Conservation (phyloP, 1,140 invertebrate species). For the Drosophila nigrodunni region DNA sequence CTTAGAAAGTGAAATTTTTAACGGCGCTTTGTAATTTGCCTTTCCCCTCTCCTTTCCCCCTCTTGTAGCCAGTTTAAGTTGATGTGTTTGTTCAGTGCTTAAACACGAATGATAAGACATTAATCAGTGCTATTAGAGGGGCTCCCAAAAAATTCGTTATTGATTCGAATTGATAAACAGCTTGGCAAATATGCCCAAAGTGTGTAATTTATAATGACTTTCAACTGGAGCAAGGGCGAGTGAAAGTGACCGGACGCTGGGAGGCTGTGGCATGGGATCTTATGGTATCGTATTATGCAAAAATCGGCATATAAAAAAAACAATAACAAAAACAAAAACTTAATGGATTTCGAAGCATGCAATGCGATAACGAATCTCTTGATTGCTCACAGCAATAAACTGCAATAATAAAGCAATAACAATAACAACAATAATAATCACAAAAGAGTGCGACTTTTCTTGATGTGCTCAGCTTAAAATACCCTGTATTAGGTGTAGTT, state of each 20-base stretch:
- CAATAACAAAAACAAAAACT: conserved; percentile 1
- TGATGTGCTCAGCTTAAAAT: neutral
- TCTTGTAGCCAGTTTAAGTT: neutral
- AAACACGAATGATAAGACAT: conserved; percentile 36
- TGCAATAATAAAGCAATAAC: conserved; percentile 56
- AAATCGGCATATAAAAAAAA: conserved; percentile 16
- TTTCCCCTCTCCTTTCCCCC: neutral
- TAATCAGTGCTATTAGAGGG: conserved; percentile 52
- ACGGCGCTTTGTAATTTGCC: conserved; percentile 55
- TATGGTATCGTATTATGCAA: conserved; percentile 36
- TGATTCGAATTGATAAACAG: conserved; percentile 50
- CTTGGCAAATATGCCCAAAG: conserved; percentile 31
- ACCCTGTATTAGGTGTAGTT: conserved; percentile 10
- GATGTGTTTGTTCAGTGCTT: conserved; percentile 19
- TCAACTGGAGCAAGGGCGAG: conserved; percentile 49
- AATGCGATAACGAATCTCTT: conserved; percentile 47
- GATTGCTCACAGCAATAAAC: conserved; percentile 47
- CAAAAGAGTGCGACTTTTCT: conserved; percentile 3
- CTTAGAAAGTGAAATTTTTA: conserved; percentile 65
- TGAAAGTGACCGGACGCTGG: conserved; percentile 33
- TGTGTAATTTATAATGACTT: conserved; percentile 16
- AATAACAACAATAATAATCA: conserved; percentile 45
- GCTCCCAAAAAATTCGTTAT: conserved; percentile 30
- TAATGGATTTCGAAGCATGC: conserved; percentile 53
- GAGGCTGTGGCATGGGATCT: neutral